phyloP scores from a whole-genome alignment of 2,888 invertebrate species.

The Electrophaes corylata region DNA sequence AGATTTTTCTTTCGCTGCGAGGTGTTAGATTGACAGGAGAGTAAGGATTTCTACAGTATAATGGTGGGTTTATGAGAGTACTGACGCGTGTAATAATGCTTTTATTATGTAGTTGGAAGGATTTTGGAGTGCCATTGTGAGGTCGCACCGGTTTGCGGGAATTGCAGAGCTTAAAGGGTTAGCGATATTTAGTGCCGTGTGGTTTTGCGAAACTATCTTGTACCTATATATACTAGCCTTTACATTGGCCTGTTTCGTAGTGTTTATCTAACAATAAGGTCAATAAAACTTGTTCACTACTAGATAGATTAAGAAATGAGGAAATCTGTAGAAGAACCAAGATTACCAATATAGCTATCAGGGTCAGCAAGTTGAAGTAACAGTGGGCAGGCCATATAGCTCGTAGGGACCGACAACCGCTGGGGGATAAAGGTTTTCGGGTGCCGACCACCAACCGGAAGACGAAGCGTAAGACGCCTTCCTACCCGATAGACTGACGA shows the following conservation, averaged over 20 bases:
- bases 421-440: too few species aligned
- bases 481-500: too few species aligned
- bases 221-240: slow-evolving; percentile 1
- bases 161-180: slow-evolving; percentile 34
- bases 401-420: too few species aligned
- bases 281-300: too few species aligned
- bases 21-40: slow-evolving; percentile 68
- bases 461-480: too few species aligned
- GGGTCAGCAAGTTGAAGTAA: too few species aligned
- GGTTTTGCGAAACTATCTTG: slow-evolving; percentile 12
- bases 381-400: too few species aligned
- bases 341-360: too few species aligned
- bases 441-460: too few species aligned
- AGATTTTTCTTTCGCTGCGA: slow-evolving; percentile 57
- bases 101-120: slow-evolving; percentile 36
- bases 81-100: slow-evolving; percentile 46
- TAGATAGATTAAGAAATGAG: too few species aligned
- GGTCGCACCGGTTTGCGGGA: slow-evolving; percentile 40
- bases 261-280: neutral
- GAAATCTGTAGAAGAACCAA: too few species aligned
- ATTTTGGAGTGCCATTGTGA: slow-evolving; percentile 41
- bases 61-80: slow-evolving; percentile 50
- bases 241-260: neutral
- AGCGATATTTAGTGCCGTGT: slow-evolving; percentile 25
- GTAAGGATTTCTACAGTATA: slow-evolving; percentile 60